Percentiles rank a stretch among this genome's conserved stretches.
phyloP scores from a whole-genome alignment of 2,113 vertebrate genomes.

The Onychorhynchus coronatus region DNA sequence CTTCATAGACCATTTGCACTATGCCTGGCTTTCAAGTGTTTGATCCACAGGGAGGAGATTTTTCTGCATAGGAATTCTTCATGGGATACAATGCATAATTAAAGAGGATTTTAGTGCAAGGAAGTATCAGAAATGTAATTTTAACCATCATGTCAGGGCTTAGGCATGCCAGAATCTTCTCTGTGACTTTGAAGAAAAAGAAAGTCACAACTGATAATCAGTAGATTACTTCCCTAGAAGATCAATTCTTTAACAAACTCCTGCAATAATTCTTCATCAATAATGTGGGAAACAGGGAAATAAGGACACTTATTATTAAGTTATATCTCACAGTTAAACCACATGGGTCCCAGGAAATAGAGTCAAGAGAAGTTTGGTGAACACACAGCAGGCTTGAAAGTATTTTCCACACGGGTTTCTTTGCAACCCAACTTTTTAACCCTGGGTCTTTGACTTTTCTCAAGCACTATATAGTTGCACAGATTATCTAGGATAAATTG shows the following conservation, averaged over 20 bases:
- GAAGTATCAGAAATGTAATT: neutral
- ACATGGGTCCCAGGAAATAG: neutral
- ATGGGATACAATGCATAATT: neutral
- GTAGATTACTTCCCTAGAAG: neutral
- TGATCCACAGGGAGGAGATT: neutral
- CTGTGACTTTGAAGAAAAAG: neutral
- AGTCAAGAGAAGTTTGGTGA: neutral
- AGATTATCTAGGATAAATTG: neutral
- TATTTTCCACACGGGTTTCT: neutral
- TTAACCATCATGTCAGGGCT: neutral
- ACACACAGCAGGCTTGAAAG: neutral
- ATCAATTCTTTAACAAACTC: neutral
- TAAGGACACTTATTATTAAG: neutral
- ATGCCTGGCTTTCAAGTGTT: neutral
- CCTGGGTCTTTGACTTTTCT: neutral
- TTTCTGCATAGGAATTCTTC: neutral
- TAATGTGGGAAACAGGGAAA: neutral
- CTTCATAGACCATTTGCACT: neutral
- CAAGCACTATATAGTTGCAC: neutral
- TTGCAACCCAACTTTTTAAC: neutral
- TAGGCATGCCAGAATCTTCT: neutral
- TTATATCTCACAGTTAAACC: neutral
- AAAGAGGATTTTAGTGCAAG: neutral
- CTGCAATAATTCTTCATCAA: neutral
- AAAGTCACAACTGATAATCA: neutral